phyloP scores from a whole-genome alignment of 1,140 invertebrate species.

The Notospermus geniculatus region DNA sequence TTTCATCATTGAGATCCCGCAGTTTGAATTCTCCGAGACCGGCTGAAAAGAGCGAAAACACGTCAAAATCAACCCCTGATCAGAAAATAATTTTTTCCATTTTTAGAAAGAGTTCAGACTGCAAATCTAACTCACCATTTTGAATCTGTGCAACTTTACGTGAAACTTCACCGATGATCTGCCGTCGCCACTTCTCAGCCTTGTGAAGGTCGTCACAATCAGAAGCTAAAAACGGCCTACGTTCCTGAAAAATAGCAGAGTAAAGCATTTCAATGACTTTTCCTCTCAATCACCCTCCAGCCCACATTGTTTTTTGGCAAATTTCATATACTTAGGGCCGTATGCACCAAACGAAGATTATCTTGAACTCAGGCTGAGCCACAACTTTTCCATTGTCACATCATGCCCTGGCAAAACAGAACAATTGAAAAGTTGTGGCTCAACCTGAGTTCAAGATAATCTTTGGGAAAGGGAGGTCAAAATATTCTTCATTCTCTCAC shows the following conservation, averaged over 20 bases:
- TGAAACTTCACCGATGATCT: constrained; percentile 95
- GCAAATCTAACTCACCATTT: constrained; percentile 66
- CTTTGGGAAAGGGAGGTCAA: not conserved
- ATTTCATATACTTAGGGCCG: no score
- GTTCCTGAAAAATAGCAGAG: constrained; percentile 60
- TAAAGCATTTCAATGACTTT: not conserved
- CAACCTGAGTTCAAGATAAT: no score
- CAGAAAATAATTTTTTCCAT: not conserved
- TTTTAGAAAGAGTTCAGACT: no score
- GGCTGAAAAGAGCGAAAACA: constrained; percentile 61
- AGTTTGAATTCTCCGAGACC: constrained; percentile 97
- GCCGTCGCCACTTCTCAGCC: constrained; percentile 92
- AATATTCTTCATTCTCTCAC: constrained; percentile 66
- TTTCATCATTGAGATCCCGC: constrained; percentile 98
- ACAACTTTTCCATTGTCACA: no score
- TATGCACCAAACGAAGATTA: no score
- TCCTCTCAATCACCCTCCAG: not conserved
- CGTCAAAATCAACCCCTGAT: not conserved
- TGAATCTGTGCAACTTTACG: constrained; percentile 99
- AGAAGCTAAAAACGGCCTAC: constrained; percentile 88
- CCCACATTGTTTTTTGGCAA: constrained; percentile 1
- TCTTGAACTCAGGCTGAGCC: no score
- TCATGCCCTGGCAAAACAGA: no score
- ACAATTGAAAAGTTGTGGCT: no score
- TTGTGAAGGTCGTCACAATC: constrained; percentile 87